phyloP scores from a whole-genome alignment of 2,113 vertebrate genomes.

The Eonycteris spelaea region DNA sequence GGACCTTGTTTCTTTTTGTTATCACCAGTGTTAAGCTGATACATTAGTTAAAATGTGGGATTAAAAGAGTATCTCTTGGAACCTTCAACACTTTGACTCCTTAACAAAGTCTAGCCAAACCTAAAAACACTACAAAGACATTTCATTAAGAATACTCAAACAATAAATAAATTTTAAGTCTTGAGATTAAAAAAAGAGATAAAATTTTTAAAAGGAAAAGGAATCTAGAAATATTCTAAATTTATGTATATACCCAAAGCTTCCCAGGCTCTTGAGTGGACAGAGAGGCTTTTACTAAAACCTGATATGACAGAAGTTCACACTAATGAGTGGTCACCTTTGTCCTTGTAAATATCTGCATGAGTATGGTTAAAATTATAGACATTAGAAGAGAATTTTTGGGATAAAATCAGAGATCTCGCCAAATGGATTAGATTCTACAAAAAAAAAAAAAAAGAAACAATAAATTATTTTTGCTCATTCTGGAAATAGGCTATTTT shows the following conservation, averaged over 20 bases:
- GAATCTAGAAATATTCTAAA: neutral
- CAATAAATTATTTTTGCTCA: neutral
- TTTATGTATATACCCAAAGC: neutral
- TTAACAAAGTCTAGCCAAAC: neutral
- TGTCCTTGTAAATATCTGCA: neutral
- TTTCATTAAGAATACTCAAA: neutral
- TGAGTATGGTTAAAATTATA: neutral
- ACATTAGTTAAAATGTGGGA: neutral
- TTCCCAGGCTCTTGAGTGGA: neutral
- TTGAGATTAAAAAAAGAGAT: neutral
- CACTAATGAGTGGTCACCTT: neutral
- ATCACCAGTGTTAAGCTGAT: neutral
- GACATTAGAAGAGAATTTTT: neutral
- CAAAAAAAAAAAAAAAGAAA: neutral
- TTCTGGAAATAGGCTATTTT: conserved; percentile 8
- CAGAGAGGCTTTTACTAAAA: neutral
- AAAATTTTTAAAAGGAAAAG: neutral
- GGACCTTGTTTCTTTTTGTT: neutral
- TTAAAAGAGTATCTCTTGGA: neutral
- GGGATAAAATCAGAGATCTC: neutral
- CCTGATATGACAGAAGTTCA: neutral
- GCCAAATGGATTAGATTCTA: neutral
- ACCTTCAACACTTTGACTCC: neutral
- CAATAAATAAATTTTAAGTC: neutral
- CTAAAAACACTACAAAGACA: neutral